A percentile compares a stretch with the other conserved stretches of the same genome.
These are phyloP conservation scores for Panulirus ornatus DNA, from an alignment of 1,140 invertebrate genomes.

Conservation along the genomic window DNA sequence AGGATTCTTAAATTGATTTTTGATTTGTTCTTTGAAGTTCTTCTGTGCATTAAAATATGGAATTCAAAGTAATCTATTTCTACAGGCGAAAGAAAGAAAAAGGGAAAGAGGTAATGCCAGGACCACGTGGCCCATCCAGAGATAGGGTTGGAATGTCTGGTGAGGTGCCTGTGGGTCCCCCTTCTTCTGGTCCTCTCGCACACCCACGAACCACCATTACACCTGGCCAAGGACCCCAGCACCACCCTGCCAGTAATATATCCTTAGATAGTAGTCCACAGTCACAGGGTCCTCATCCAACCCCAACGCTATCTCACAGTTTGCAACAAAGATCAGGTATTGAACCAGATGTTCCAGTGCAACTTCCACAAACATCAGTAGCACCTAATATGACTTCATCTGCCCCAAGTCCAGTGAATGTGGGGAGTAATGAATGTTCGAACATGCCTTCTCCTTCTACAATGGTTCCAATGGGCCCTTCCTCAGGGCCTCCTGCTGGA, in stretches of 20 bases:
- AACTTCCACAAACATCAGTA: not conserved
- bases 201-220: constrained; percentile 33
- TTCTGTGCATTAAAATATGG: too few species aligned
- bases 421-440: constrained; percentile 15
- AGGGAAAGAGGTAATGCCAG: constrained; percentile 20
- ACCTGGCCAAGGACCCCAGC: constrained; percentile 44
- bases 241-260: constrained; percentile 10
- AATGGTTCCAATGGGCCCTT: constrained; percentile 31
- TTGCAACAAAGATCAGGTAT: constrained; percentile 34
- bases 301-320: not conserved
- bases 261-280: constrained; percentile 15
- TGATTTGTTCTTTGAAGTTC: too few species aligned
- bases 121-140: constrained; percentile 8
- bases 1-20: too few species aligned
- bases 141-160: constrained; percentile 12
- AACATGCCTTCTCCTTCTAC: constrained; percentile 11
- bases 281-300: not conserved
- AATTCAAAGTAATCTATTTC: not conserved
- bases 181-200: constrained; percentile 28
- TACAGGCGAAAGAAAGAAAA: constrained; percentile 51
- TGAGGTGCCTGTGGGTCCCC: constrained; percentile 35
- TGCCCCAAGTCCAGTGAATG: constrained; percentile 17
- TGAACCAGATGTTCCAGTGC: not conserved
- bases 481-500: constrained; percentile 47
- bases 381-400: constrained; percentile 11